Conservation (phyloP, 2,888 invertebrate species). For the Tetranychus piercei region DNA sequence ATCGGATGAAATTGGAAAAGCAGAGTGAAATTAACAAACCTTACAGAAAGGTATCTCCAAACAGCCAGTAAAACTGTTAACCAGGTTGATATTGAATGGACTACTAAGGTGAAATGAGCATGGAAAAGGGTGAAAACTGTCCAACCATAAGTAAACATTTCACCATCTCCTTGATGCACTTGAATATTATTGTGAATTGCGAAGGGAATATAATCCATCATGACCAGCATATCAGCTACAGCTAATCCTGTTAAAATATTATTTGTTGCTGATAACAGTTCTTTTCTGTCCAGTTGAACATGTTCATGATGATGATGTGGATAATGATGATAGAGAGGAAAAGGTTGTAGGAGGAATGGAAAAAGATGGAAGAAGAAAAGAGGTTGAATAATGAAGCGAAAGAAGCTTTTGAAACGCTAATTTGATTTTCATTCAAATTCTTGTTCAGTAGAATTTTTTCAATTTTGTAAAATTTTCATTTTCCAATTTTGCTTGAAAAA, state of each 20-base stretch:
- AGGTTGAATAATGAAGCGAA: background rate
- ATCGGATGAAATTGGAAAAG: too few relatives aligned
- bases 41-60: conserved; percentile 64
- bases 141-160: conserved; percentile 48
- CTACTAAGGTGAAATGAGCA: conserved; percentile 66
- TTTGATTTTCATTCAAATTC: background rate
- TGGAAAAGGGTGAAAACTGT: conserved; percentile 70
- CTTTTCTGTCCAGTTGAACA: conserved; percentile 40
- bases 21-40: conserved; percentile 29
- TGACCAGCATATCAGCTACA: conserved; percentile 73
- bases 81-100: conserved; percentile 80
- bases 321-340: background rate
- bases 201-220: conserved; percentile 71
- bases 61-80: conserved; percentile 76
- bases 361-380: conserved; percentile 2
- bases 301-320: background rate
- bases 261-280: conserved; percentile 77
- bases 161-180: conserved; percentile 20
- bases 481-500: too few relatives aligned
- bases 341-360: background rate
- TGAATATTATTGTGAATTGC: conserved; percentile 55
- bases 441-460: background rate
- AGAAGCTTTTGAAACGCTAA: background rate
- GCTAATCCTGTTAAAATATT: conserved; percentile 66
- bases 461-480: too few relatives aligned